A percentile compares a stretch with the other conserved stretches of the same genome.
Conservation (phyloP, 2,797 vertebrate genomes). For the Morus bassanus region DNA sequence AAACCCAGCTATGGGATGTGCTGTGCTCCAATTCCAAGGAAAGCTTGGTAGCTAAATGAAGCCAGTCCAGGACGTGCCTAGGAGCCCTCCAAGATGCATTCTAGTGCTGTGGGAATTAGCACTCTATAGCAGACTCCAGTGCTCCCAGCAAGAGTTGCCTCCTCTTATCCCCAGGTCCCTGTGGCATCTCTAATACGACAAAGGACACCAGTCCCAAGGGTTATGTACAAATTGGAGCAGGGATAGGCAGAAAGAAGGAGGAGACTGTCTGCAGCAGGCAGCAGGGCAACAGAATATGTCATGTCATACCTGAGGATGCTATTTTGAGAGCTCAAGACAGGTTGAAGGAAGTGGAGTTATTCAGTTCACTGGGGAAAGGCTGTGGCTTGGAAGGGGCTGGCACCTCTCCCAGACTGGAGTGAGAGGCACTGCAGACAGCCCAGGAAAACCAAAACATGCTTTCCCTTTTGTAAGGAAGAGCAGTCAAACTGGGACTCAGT, state of each 20-base stretch:
- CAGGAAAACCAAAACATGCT: slow-evolving; percentile 51
- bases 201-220: not conserved
- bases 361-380: slow-evolving; percentile 14
- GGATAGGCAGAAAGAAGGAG: slow-evolving; percentile 9
- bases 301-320: slow-evolving; percentile 40
- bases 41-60: not conserved
- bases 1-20: not conserved
- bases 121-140: not conserved
- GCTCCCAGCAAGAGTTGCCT: not conserved
- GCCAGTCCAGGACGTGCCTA: not conserved
- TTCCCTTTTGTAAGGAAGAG: not conserved
- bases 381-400: not conserved
- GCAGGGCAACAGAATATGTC: not conserved
- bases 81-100: not conserved
- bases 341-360: slow-evolving; percentile 40
- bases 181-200: not conserved
- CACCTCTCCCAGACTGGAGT: slow-evolving; percentile 38
- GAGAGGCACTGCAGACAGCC: not conserved
- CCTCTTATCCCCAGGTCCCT: not conserved
- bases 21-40: not conserved
- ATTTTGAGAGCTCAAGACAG: slow-evolving; percentile 46
- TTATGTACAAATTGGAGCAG: not conserved
- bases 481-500: slow-evolving; percentile 3
- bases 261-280: slow-evolving; percentile 29
- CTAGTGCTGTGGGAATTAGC: not conserved